Base-by-base conservation (phyloP, 2,797 vertebrate genomes). In the Sciurus carolinensis region DNA sequence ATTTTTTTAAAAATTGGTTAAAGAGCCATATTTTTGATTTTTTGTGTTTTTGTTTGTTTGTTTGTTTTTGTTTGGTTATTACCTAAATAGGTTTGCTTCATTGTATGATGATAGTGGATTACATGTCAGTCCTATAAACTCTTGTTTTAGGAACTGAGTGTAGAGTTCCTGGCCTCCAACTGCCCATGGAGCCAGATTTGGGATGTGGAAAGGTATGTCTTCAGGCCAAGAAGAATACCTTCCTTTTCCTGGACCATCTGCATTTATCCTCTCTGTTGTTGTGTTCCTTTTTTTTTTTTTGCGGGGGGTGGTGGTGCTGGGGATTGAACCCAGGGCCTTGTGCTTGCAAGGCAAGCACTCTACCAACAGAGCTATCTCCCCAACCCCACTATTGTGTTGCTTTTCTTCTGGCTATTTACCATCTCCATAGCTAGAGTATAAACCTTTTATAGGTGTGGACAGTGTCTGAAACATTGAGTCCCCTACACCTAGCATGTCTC, bases 1-100 rank as follows among this genome's bases (percentile, higher is more conserved):
- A 57, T 39, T 54, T 80, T 20, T 1, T 44, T 4, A 88, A 76
- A 88, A 69, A 54, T 69, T n/a, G 69, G 62, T 73, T 52, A 54
- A 81, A 91, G 77, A 92, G n/a, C 44, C 44, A 44, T 44, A 4
- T 44, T 44, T 44, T 44, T 44, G 3, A 7, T 44, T 44, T 44
- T 6, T 13, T 87, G 30, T 62, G 54, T 86, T 77, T 77, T 90
- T 4, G 4, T 44, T 44, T 94, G 79, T 13, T 87, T 39, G 39
- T 39, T 30, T 62, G 54, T 86, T 77, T 77, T 90, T 94, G 75
- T 77, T 90, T 94, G 79, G 28, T 75, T 83, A 67, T 87, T 76
- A 72, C 30, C 30, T 79, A n/a, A 42, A 80, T 42, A 69, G 28
- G 0, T 28, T 85, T 90, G 5, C 54, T 95, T 79, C 87, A 69